phyloP scores from a whole-genome alignment of 2,888 invertebrate species.

The Trilocha varians region DNA sequence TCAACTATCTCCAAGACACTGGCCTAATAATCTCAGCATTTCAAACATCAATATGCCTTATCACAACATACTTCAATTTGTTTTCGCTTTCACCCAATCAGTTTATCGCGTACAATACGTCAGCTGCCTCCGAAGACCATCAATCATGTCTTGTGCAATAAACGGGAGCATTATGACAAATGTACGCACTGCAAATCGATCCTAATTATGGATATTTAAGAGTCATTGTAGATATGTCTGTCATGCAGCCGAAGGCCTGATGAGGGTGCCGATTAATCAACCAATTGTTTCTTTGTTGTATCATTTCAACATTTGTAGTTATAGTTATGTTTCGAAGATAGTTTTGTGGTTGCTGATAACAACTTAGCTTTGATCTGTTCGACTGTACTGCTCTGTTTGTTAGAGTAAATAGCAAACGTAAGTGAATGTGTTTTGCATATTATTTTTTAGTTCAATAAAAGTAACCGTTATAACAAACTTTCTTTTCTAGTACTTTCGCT shows the following conservation, averaged over 20 bases:
- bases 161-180: slow-evolving; percentile 46
- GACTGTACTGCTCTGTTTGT: no score
- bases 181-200: slow-evolving; percentile 55
- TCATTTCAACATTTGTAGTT: background rate
- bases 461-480: no score
- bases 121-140: slow-evolving; percentile 23
- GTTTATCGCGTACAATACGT: slow-evolving; percentile 4
- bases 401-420: no score
- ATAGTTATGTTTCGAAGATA: no score
- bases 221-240: slow-evolving; percentile 54
- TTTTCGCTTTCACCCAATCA: slow-evolving; percentile 12
- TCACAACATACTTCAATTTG: slow-evolving; percentile 7
- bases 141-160: slow-evolving; percentile 61
- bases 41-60: slow-evolving; percentile 1
- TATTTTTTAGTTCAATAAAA: no score
- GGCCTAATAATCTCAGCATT: background rate
- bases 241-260: slow-evolving; percentile 31
- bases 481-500: no score
- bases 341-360: no score
- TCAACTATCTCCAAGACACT: background rate
- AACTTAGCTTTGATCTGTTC: no score
- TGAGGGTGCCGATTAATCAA: slow-evolving; percentile 5
- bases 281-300: background rate
- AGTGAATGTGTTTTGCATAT: no score
- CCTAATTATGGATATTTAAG: slow-evolving; percentile 65